phyloP scores from a whole-genome alignment of 2,888 invertebrate species.

The Oligia fasciuncula region DNA sequence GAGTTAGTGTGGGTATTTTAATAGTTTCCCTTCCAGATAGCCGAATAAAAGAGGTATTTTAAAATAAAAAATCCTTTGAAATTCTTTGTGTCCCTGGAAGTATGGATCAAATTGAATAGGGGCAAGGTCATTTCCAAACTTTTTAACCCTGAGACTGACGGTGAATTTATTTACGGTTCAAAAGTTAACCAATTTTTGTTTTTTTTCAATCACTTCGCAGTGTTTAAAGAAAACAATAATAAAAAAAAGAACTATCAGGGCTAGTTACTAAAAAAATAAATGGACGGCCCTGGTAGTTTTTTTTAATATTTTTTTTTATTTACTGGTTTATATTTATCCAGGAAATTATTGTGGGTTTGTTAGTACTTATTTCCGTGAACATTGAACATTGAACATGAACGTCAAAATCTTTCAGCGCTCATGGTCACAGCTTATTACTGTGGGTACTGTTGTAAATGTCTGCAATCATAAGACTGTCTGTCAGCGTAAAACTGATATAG shows the following conservation, averaged over 20 bases:
- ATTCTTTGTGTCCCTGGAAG: conserved; percentile 34
- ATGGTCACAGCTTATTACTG: background rate
- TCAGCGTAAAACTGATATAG: background rate
- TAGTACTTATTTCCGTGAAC: background rate
- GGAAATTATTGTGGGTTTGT: conserved; percentile 7
- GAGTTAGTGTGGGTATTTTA: conserved; percentile 41
- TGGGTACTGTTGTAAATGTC: background rate
- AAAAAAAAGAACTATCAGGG: too few relatives aligned
- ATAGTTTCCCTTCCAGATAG: conserved; percentile 24
- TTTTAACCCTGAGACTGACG: too few relatives aligned
- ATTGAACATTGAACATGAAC: background rate
- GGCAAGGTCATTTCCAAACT: too few relatives aligned
- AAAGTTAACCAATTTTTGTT: too few relatives aligned
- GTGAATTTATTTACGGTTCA: too few relatives aligned
- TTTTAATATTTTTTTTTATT: too few relatives aligned
- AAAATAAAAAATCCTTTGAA: conserved; percentile 55
- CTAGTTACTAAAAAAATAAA: too few relatives aligned
- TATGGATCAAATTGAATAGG: too few relatives aligned
- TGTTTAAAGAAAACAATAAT: too few relatives aligned
- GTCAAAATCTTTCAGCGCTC: background rate
- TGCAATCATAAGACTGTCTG: background rate
- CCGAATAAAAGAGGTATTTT: conserved; percentile 23
- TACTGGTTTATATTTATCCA: conserved; percentile 6
- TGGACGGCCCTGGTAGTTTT: too few relatives aligned
- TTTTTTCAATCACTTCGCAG: too few relatives aligned